These are phyloP conservation scores for Brachystomella parvula DNA, from an alignment of 1,140 invertebrate genomes.

Conservation along the genomic window DNA sequence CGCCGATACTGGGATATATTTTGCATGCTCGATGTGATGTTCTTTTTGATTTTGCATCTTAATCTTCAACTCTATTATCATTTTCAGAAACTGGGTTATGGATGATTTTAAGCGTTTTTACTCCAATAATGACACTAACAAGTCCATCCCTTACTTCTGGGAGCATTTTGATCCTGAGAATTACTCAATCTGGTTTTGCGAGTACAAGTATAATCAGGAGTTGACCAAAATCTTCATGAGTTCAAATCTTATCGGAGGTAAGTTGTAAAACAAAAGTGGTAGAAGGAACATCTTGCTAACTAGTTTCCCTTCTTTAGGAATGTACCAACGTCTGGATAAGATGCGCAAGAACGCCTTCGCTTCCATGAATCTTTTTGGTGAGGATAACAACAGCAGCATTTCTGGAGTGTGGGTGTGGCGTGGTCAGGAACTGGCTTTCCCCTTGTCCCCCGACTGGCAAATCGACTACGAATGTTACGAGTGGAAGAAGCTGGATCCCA, in stretches of 20 bases:
- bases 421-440: conserved; percentile 78
- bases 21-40: not conserved
- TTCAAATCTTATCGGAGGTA: conserved; percentile 85
- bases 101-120: conserved; percentile 97
- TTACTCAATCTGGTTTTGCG: conserved; percentile 94
- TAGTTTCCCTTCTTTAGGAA: conserved; percentile 51
- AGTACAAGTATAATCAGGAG: conserved; percentile 95
- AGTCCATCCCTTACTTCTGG: conserved; percentile 97
- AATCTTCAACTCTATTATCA: conserved; percentile 29
- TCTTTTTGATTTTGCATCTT: not conserved
- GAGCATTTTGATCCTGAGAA: conserved; percentile 93
- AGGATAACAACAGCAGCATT: conserved; percentile 84
- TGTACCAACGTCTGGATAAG: conserved; percentile 97
- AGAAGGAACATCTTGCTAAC: conserved; percentile 20
- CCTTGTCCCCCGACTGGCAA: conserved; percentile 85
- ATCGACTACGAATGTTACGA: conserved; percentile 94
- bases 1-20: not conserved
- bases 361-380: conserved; percentile 86
- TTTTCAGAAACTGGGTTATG: conserved; percentile 74
- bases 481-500: conserved; percentile 91
- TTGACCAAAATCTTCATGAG: conserved; percentile 90
- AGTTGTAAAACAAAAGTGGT: conserved; percentile 28
- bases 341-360: conserved; percentile 94
- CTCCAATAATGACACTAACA: conserved; percentile 89
- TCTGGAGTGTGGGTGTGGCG: conserved; percentile 96